A percentile compares a stretch with the other conserved stretches of the same genome.
phyloP scores from a whole-genome alignment of 2,113 vertebrate genomes.

The Pygoscelis adeliae region DNA sequence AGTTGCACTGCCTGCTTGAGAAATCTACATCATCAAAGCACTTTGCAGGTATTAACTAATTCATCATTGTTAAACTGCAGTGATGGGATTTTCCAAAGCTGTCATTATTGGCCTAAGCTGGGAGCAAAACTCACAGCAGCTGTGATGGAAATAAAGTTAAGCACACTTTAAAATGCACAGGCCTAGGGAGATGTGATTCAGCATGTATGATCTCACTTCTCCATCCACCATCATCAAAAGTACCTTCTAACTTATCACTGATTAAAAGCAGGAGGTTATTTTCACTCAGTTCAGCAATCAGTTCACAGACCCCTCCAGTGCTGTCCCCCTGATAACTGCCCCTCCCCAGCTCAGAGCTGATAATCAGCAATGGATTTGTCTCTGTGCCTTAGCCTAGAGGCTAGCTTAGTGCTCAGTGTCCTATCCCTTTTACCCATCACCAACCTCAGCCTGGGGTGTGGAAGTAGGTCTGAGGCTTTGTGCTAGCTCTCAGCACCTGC shows the following conservation, averaged over 20 bases:
- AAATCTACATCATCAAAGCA: background rate
- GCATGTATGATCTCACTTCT: background rate
- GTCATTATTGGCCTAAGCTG: background rate
- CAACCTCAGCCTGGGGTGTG: background rate
- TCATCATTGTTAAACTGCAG: background rate
- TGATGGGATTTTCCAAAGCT: background rate
- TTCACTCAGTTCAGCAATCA: background rate
- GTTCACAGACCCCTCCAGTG: background rate
- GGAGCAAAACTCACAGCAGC: background rate
- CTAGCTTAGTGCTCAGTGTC: background rate
- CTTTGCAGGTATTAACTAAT: background rate
- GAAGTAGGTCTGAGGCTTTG: background rate
- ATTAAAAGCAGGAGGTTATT: background rate
- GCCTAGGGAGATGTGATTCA: background rate
- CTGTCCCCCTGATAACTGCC: background rate
- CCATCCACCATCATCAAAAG: background rate
- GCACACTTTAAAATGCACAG: background rate
- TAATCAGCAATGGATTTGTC: background rate
- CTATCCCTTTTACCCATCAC: background rate
- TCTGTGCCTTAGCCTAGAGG: background rate
- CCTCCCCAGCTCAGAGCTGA: background rate
- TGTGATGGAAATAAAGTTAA: background rate
- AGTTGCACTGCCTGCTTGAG: background rate
- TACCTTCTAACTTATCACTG: background rate
- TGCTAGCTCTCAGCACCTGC: background rate